These are phyloP conservation scores for Sebastes vulpes DNA, from an alignment of 2,797 vertebrate genomes.

Conservation along the genomic window DNA sequence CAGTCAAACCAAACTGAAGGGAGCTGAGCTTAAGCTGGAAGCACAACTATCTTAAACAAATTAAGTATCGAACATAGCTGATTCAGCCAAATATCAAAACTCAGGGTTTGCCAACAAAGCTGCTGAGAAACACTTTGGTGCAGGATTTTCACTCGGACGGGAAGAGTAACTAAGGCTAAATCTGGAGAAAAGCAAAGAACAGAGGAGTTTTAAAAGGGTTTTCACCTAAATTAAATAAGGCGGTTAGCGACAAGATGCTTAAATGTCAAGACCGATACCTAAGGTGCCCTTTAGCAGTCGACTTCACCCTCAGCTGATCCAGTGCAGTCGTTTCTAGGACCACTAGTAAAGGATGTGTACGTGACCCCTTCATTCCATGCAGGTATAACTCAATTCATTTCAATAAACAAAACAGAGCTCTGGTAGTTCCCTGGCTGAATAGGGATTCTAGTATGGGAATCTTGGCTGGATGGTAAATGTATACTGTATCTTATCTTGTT, in stretches of 20 bases:
- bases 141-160: slow-evolving; percentile 48
- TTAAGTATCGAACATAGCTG: slow-evolving; percentile 51
- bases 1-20: slow-evolving; percentile 29
- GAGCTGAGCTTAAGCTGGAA: slow-evolving; percentile 41
- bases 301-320: slow-evolving; percentile 6
- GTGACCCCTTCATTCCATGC: background rate
- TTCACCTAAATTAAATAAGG: slow-evolving; percentile 36
- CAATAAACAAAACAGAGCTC: background rate
- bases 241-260: slow-evolving; percentile 22
- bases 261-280: slow-evolving; percentile 23
- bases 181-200: slow-evolving; percentile 2
- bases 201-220: background rate
- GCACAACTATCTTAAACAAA: slow-evolving; percentile 54
- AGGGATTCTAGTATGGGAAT: background rate
- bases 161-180: slow-evolving; percentile 28
- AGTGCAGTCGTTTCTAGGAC: background rate
- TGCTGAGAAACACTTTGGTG: slow-evolving; percentile 64
- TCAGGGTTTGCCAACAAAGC: slow-evolving; percentile 53
- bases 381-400: background rate
- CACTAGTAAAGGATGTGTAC: background rate
- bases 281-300: slow-evolving; percentile 28
- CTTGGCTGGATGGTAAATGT: background rate
- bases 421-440: background rate
- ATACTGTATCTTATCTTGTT: background rate
- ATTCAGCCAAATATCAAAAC: slow-evolving; percentile 56